Percentiles rank a stretch among this genome's conserved stretches.
Conservation (phyloP, 2,797 vertebrate genomes). For the Sebastes umbrosus region DNA sequence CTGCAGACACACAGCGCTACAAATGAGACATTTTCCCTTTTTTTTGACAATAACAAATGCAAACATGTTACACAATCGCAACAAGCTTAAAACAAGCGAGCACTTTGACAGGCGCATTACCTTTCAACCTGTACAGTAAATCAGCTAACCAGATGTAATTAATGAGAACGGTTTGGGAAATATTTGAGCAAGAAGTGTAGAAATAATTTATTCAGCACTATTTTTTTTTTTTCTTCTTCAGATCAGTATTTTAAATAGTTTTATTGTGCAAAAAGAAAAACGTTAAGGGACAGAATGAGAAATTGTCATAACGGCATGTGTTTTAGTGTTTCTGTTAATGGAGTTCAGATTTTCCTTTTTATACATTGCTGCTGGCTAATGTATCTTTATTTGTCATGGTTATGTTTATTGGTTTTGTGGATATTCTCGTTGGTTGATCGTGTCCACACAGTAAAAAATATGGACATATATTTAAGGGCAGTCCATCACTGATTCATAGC, state of each 20-base stretch:
- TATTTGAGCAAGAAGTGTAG: conserved; percentile 40
- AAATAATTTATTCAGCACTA: conserved; percentile 66
- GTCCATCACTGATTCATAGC: background rate
- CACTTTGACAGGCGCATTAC: conserved; percentile 45
- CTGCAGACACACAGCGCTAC: conserved; percentile 33
- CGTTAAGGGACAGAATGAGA: conserved; percentile 23
- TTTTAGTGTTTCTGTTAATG: conserved; percentile 50
- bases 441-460: conserved; percentile 7
- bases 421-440: conserved; percentile 21
- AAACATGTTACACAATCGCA: conserved; percentile 49
- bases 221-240: conserved; percentile 20
- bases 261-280: conserved; percentile 48
- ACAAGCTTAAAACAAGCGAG: conserved; percentile 43
- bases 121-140: conserved; percentile 49
- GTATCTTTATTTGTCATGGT: conserved; percentile 28
- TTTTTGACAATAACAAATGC: conserved; percentile 34
- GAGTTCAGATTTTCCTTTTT: conserved; percentile 47
- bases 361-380: conserved; percentile 62
- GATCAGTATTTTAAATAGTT: conserved; percentile 65
- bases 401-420: conserved; percentile 9
- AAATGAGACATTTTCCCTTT: conserved; percentile 62
- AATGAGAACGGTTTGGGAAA: conserved; percentile 20
- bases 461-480: background rate
- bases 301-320: conserved; percentile 17
- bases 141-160: conserved; percentile 50